A percentile compares a stretch with the other conserved stretches of the same genome.
Evolutionary conservation across 2,113 vertebrate species (phyloP).

Genomic region (Ptyas mucosa): DNA sequence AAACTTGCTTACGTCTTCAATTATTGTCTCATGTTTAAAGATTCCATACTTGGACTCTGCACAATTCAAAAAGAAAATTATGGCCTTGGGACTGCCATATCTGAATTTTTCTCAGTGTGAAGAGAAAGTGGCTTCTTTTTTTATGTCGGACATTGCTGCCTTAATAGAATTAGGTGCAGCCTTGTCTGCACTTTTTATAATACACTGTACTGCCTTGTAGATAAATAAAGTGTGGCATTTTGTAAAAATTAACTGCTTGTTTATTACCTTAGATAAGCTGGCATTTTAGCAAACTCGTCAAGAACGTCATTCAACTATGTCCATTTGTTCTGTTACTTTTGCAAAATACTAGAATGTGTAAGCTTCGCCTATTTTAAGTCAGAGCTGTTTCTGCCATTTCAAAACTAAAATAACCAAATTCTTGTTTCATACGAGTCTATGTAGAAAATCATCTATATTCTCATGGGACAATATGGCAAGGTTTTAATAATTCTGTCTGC

Average conservation of each 20-base stretch:
- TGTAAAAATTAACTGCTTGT: constrained; percentile 60
- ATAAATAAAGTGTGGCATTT: constrained; percentile 92
- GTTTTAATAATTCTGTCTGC: background rate
- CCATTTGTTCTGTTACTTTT: constrained; percentile 21
- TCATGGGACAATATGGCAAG: background rate
- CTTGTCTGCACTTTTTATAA: constrained; percentile 80
- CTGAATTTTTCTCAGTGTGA: constrained; percentile 48
- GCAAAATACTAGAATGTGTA: background rate
- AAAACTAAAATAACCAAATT: background rate
- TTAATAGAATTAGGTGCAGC: constrained; percentile 78
- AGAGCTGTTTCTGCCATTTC: background rate
- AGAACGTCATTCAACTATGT: background rate
- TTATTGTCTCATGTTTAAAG: constrained; percentile 66
- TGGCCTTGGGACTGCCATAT: constrained; percentile 61
- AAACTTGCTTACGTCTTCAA: constrained; percentile 71
- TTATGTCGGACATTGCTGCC: constrained; percentile 72
- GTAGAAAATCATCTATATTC: background rate
- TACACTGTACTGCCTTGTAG: constrained; percentile 89
- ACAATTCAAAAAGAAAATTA: constrained; percentile 50
- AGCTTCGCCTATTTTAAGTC: background rate
- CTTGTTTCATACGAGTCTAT: background rate
- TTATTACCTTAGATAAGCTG: constrained; percentile 43
- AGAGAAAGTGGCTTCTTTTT: constrained; percentile 54
- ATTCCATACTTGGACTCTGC: constrained; percentile 55
- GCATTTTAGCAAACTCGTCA: constrained; percentile 12